These are phyloP conservation scores for Drosophila monieri DNA, from an alignment of 2,888 invertebrate genomes.

Conservation along the genomic window DNA sequence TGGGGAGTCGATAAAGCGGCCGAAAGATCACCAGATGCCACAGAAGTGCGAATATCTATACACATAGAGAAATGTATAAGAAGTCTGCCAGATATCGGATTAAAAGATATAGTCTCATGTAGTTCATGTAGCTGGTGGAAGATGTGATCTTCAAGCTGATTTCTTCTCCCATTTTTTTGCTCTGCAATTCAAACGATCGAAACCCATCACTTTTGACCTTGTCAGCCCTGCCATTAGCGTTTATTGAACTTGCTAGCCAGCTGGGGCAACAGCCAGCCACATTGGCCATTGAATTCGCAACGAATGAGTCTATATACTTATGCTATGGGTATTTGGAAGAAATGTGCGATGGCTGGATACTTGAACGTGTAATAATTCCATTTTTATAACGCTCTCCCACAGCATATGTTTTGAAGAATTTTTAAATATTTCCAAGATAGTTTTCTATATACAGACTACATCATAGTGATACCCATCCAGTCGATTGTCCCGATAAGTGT, in stretches of 20 bases:
- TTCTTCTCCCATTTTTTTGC: background rate
- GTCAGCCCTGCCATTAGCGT: conserved; percentile 58
- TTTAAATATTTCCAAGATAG: background rate
- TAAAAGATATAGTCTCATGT: background rate
- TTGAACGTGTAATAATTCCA: conserved; percentile 34
- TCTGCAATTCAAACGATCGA: conserved; percentile 19
- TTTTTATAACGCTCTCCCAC: conserved; percentile 14
- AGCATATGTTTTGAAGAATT: background rate
- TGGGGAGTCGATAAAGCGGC: conserved; percentile 24
- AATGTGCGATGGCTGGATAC: conserved; percentile 39
- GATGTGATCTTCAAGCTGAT: background rate
- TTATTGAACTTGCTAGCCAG: conserved; percentile 66
- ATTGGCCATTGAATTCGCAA: conserved; percentile 26
- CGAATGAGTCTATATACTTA: conserved; percentile 36
- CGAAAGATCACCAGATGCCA: conserved; percentile 1
- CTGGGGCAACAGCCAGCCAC: conserved; percentile 40
- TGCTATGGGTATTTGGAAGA: conserved; percentile 13
- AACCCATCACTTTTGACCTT: conserved; percentile 64
- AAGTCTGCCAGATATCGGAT: background rate
- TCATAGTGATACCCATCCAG: background rate
- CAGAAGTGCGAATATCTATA: background rate
- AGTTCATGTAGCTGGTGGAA: background rate
- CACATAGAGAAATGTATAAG: conserved; percentile 18
- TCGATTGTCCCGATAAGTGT: background rate
- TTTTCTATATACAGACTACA: too few species aligned